A percentile compares a stretch with the other conserved stretches of the same genome.
Conservation (phyloP, 2,888 invertebrate species). For the Phortica okadai region DNA sequence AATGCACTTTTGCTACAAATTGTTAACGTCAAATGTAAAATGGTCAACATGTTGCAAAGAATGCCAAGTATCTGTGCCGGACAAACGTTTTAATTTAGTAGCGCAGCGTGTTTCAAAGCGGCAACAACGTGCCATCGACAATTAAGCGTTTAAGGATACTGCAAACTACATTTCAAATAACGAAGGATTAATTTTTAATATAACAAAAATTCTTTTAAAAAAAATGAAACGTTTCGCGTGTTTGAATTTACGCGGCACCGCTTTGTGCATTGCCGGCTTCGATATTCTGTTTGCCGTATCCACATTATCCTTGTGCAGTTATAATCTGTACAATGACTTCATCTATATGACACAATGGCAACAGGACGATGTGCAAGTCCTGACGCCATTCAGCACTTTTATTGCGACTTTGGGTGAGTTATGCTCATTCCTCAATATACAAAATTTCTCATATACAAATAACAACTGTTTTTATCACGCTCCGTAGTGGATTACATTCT, state of each 20-base stretch:
- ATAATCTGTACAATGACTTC: conserved; percentile 67
- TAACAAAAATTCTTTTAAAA: neutral
- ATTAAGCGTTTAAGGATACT: neutral
- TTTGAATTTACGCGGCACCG: conserved; percentile 65
- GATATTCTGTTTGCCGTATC: conserved; percentile 64
- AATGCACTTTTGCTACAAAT: conserved; percentile 39
- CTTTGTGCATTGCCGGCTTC: conserved; percentile 63
- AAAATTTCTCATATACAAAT: neutral
- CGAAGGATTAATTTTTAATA: neutral
- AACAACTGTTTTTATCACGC: neutral
- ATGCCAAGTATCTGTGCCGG: conserved; percentile 44
- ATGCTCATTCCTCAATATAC: neutral
- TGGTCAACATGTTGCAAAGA: conserved; percentile 40
- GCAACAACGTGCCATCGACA: conserved; percentile 32
- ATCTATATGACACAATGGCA: conserved; percentile 67
- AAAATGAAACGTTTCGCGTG: conserved; percentile 70
- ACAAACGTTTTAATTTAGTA: conserved; percentile 52
- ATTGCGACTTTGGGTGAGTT: conserved; percentile 63
- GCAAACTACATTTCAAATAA: neutral
- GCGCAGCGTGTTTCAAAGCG: conserved; percentile 49
- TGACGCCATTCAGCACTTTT: conserved; percentile 65
- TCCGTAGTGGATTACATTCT: conserved; percentile 68
- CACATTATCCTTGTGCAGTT: conserved; percentile 63
- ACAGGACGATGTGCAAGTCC: conserved; percentile 64
- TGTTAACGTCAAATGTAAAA: conserved; percentile 1